Evolutionary conservation across 2,113 vertebrate species (phyloP).

Genomic region (Vulpes lagopus): DNA sequence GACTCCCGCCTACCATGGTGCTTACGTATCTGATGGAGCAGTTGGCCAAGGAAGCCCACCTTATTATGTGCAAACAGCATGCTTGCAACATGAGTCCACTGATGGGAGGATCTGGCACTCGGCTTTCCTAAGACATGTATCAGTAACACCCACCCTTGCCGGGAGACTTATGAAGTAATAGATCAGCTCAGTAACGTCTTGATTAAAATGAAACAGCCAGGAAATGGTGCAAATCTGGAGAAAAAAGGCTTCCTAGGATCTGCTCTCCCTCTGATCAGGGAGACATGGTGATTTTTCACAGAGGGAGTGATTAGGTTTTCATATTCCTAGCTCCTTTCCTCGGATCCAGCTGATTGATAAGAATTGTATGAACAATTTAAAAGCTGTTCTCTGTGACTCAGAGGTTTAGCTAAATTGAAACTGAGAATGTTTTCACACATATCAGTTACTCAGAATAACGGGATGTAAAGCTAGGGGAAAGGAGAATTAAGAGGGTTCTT

Average conservation of each 20-base stretch:
- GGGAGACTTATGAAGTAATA: slow-evolving; percentile 32
- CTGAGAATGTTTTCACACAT: slow-evolving; percentile 66
- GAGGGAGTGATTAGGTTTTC: slow-evolving; percentile 64
- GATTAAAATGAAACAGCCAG: slow-evolving; percentile 55
- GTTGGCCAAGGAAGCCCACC: slow-evolving; percentile 35
- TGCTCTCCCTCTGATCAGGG: slow-evolving; percentile 58
- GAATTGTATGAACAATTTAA: slow-evolving; percentile 70
- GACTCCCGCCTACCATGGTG: neutral
- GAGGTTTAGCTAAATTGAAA: slow-evolving; percentile 78
- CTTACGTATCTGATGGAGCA: slow-evolving; percentile 33
- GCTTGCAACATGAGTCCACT: neutral
- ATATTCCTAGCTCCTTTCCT: slow-evolving; percentile 75
- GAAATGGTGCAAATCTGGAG: neutral
- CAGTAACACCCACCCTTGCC: neutral
- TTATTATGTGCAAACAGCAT: neutral
- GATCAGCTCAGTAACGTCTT: neutral
- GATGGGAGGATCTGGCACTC: neutral
- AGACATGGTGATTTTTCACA: slow-evolving; percentile 60
- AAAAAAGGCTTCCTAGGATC: neutral
- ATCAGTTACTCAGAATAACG: slow-evolving; percentile 71
- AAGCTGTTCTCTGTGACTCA: slow-evolving; percentile 63
- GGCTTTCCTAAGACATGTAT: neutral
- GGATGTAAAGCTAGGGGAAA: slow-evolving; percentile 56
- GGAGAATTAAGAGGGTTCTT: slow-evolving; percentile 25
- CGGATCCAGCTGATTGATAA: slow-evolving; percentile 74